Base-by-base conservation (phyloP, 2,888 invertebrate species). In the Stenotaenia linearis region DNA sequence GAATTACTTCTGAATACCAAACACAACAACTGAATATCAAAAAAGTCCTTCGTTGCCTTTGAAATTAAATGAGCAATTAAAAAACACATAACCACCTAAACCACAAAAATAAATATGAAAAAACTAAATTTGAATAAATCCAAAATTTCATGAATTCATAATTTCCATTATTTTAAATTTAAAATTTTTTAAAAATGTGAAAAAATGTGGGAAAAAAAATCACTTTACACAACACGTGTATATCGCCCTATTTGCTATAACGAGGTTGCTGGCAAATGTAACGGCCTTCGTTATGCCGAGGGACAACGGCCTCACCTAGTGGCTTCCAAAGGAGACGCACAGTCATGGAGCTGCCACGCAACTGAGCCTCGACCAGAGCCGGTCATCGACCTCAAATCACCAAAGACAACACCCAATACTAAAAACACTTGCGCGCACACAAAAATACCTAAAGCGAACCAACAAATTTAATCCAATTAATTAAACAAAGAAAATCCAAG, bases 261-360 rank as follows among this genome's bases (percentile, higher is more conserved):
- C 25, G 69, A 23, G 69, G 3, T 69, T 69, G 45, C 12, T 45
- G 45, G 45, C 45, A 45, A 45, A 45, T 18, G 25, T 28, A 69
- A 69, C 69, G 69, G 69, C 69, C 69, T 69, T 69, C 69, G 69
- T 69, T 69, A 69, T 69, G 69, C 25, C 28, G 69, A 69, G 69
- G 28, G 7, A 69, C 69, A 69, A 69, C 69, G 69, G 69, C 69
- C 69, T 69, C 69, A 69, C 69, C 69, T 69, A 69, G 69, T 69
- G 69, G 69, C 69, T 69, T 69, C 69, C 69, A 69, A 69, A 69
- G 69, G 69, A 69, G 69, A 69, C 69, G 69, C 69, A 69, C 69
- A 69, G 69, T 69, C 69, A 69, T 69, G 69, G 69, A 69, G 69
- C 69, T 69, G 69, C 69, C 69, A 69, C 69, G 69, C 69, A 69